phyloP scores from a whole-genome alignment of 1,140 invertebrate species.

The Bombus consobrinus region DNA sequence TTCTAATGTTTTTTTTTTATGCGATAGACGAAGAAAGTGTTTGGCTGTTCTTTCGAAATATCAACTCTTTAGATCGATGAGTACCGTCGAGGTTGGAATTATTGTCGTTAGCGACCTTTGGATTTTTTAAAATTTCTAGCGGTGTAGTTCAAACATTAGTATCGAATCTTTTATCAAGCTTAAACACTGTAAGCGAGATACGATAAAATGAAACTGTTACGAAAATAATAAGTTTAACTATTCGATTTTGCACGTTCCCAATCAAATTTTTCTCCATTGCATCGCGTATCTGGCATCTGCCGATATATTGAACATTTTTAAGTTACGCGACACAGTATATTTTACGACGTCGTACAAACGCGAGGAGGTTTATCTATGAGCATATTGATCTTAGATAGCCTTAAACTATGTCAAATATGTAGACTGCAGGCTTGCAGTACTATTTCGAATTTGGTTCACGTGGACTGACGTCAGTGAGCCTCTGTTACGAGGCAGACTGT shows the following conservation, averaged over 20 bases:
- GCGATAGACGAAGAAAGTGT: too few relatives aligned
- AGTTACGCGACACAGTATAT: neutral
- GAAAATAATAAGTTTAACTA: neutral
- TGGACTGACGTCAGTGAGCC: neutral
- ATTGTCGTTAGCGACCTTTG: too few relatives aligned
- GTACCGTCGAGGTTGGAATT: too few relatives aligned
- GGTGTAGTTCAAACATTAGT: too few relatives aligned
- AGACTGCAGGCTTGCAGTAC: neutral
- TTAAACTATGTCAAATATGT: neutral
- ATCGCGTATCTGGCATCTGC: neutral
- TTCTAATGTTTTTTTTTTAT: neutral
- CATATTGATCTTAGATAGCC: neutral
- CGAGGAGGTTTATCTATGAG: neutral
- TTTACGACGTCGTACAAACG: neutral
- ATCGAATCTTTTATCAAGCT: too few relatives aligned
- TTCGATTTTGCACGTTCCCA: neutral
- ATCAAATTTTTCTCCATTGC: neutral
- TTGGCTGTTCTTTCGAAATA: neutral
- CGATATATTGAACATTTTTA: neutral
- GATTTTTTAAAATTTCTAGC: too few relatives aligned
- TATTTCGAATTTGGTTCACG: constrained; percentile 9
- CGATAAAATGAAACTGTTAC: too few relatives aligned
- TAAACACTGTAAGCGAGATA: too few relatives aligned
- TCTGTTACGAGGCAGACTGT: neutral
- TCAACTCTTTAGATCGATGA: neutral